Conservation (phyloP, 2,797 vertebrate genomes). For the Gymnopithys bicolor region DNA sequence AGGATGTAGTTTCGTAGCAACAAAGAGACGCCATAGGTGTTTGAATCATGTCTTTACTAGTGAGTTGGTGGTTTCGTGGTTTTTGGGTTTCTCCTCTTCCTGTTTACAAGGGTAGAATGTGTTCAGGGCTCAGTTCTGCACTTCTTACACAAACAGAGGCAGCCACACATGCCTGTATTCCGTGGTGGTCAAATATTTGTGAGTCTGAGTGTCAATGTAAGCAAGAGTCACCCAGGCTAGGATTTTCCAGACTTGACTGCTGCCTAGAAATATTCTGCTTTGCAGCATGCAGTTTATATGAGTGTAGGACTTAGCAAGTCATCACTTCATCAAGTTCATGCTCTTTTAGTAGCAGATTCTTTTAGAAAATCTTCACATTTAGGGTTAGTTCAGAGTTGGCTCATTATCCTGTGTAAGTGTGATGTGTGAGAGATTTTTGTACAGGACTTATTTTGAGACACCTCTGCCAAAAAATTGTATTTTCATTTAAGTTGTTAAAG, state of each 20-base stretch:
- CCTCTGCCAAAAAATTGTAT: background rate
- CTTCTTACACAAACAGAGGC: background rate
- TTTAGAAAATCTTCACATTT: background rate
- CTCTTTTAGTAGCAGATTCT: background rate
- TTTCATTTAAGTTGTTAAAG: background rate
- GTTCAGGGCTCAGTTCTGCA: background rate
- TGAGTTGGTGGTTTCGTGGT: background rate
- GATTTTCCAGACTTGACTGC: background rate
- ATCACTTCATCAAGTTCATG: background rate
- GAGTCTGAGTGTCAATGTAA: background rate
- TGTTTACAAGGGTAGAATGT: background rate
- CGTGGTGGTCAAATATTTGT: background rate
- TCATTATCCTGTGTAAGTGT: background rate
- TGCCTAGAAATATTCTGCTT: background rate
- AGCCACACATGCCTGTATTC: background rate
- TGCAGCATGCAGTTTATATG: background rate
- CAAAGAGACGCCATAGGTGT: background rate
- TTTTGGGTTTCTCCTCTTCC: background rate
- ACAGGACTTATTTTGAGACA: background rate
- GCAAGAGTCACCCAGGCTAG: background rate
- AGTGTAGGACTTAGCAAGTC: background rate
- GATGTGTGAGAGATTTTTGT: background rate
- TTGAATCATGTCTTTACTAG: background rate
- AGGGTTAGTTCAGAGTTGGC: background rate
- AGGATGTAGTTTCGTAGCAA: background rate